phyloP scores from a whole-genome alignment of 2,113 vertebrate genomes.

The Oreochromis aureus region DNA sequence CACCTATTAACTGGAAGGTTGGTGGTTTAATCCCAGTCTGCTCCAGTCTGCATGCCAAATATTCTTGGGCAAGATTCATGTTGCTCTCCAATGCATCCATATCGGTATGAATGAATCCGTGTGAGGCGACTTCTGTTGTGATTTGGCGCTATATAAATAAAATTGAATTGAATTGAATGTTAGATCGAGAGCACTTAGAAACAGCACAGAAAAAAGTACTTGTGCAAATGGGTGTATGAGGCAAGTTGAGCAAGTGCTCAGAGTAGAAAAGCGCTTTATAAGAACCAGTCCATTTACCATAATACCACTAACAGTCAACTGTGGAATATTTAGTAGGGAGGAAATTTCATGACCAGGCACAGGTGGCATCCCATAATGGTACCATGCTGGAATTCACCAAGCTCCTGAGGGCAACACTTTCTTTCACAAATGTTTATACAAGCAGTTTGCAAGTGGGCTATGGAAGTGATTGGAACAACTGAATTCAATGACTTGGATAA shows the following conservation, averaged over 20 bases:
- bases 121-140: too few relatives aligned
- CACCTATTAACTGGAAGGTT: background rate
- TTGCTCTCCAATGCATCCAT: too few relatives aligned
- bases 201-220: background rate
- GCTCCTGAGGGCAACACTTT: background rate
- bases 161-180: too few relatives aligned
- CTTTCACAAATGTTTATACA: background rate
- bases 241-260: background rate
- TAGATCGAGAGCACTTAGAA: too few relatives aligned
- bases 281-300: background rate
- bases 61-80: too few relatives aligned
- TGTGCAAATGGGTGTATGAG: accelerated
- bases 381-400: background rate
- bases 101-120: too few relatives aligned
- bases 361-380: background rate
- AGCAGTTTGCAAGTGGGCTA: background rate
- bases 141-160: too few relatives aligned
- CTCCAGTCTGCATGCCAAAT: too few relatives aligned
- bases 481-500: background rate
- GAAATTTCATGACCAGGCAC: accelerated
- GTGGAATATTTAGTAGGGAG: background rate
- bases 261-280: background rate
- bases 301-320: background rate
- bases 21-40: too few relatives aligned
- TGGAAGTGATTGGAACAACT: background rate